Evolutionary conservation across 2,113 vertebrate species (phyloP), one percentile per base, ranked within the genome.

Genomic region (Arizona elegans): DNA sequence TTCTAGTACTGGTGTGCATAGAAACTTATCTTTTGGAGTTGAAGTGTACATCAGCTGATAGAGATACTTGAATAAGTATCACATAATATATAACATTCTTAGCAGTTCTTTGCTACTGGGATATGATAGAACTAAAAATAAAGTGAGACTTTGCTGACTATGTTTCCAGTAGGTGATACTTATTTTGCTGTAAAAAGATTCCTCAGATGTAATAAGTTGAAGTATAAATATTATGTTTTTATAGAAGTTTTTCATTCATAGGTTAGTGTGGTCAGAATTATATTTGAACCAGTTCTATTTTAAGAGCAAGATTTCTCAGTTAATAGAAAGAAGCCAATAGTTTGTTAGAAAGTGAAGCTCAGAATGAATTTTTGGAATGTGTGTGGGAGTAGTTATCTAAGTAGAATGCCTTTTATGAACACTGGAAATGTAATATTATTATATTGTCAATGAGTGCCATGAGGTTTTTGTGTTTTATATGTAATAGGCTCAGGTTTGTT

Each of bases 361-460:
- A 92, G 94, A 95, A 93, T 94, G 94, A 94, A 92, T 96, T 92
- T 94, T 87, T 94, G 96, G 95, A 94, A 91, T 96, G 90, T 95
- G 96, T 92, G 96, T 92, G 95, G 96, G 96, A 94, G 93, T 92
- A 92, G 91, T 62, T 95, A 93, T 81, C 94, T 95, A 94, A 93
- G 70, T n/a, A 38, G 94, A 88, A 92, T 89, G 94, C 93, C 7
- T 43, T 29, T 86, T 94, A 89, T 50, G 85, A 92, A 86, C 62
- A 65, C 47, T 93, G 95, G 95, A 95, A 91, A 86, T 89, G 43
- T 58, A 62, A 81, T 95, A 93, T 89, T 92, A 8, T 70, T 70
- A 33, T 33, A 70, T 87, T 92, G 87, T 93, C 94, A 65, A 87
- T 65, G 93, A 87, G 13, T 70, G 62, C 13, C 86, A 23, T 87